Conservation (phyloP, 2,113 vertebrate species). For the Myrmophylax atrothorax region DNA sequence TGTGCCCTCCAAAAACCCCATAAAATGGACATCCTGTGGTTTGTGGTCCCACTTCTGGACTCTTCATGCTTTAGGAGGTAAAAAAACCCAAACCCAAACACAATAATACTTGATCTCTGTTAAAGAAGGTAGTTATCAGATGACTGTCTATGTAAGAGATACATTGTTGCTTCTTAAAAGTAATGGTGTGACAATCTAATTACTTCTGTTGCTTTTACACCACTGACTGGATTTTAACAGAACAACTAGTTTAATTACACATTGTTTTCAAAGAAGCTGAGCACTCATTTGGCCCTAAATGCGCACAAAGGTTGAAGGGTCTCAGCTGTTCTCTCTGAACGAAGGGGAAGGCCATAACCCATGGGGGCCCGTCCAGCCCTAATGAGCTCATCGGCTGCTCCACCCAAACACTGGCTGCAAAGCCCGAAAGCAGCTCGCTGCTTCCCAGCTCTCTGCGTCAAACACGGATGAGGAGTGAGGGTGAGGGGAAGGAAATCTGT, state of each 20-base stretch:
- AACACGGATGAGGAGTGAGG: neutral
- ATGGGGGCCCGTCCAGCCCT: fast-evolving
- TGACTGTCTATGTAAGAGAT: neutral
- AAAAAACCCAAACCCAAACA: neutral
- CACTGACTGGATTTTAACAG: constrained; percentile 16
- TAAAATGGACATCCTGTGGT: neutral
- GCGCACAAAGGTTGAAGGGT: neutral
- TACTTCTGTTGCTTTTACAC: constrained; percentile 7
- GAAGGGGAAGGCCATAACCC: neutral
- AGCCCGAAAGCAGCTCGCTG: neutral
- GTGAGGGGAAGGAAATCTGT: neutral
- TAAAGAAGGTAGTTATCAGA: neutral
- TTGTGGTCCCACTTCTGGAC: neutral
- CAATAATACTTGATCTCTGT: neutral
- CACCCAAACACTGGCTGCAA: constrained; percentile 15
- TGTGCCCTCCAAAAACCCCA: neutral
- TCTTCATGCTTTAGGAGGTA: neutral
- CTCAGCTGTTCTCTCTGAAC: neutral
- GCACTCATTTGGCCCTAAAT: neutral
- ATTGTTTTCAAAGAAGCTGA: neutral
- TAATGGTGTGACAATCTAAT: constrained; percentile 13
- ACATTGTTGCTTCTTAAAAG: neutral
- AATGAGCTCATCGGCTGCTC: constrained; percentile 22
- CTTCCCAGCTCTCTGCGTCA: neutral
- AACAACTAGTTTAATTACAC: constrained; percentile 30